Base-by-base conservation (phyloP, 2,113 vertebrate species). In the Puntigrus tetrazona region DNA sequence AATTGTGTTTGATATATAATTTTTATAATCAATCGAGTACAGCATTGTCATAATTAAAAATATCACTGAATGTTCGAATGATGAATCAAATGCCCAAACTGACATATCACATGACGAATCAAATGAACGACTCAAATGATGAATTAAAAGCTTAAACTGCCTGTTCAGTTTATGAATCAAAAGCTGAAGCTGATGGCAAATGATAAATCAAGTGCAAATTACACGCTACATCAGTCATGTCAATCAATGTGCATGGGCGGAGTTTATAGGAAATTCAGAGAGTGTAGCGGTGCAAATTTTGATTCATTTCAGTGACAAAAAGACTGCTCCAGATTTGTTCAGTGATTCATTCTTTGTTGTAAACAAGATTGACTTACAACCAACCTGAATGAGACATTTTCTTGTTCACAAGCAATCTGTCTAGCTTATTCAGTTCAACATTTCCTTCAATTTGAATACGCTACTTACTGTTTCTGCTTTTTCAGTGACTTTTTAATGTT, bases 31-130 rank as follows among this genome's bases (percentile, higher is more conserved):
- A 11, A 20, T 36, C 63, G 9, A 69, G 65, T 69, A 69, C 65
- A 69, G 18, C 31, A 69, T 18, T 69, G 18, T 20, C 65, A 38
- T 69, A 69, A 69, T 69, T 69, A 69, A 36, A 69, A 65, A 31
- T 36, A 36, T 36, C 36, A 36, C 8, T 31, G 27, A 69, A 36
- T 69, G 65, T 69, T 22, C 4, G n/a, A 69, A 22, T 22, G 34
- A 69, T 22, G 20, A 69, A 36, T 36, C 31, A 69, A 36, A 10
- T 69, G 31, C 31, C 9, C 8, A 67, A 29, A 34, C 29, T 29
- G 59, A 63, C 59, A 16, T 31, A 13, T 36, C 7, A 67, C 18
- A 34, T 9, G 6, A 67, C 34, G 29, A 63, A 63, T 63, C 27
- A 29, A 63, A 61, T 5, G 10, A 61, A 61, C 13, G 25, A 65